phyloP scores from a whole-genome alignment of 2,888 invertebrate genomes.

The Hyposoter dolosus region DNA sequence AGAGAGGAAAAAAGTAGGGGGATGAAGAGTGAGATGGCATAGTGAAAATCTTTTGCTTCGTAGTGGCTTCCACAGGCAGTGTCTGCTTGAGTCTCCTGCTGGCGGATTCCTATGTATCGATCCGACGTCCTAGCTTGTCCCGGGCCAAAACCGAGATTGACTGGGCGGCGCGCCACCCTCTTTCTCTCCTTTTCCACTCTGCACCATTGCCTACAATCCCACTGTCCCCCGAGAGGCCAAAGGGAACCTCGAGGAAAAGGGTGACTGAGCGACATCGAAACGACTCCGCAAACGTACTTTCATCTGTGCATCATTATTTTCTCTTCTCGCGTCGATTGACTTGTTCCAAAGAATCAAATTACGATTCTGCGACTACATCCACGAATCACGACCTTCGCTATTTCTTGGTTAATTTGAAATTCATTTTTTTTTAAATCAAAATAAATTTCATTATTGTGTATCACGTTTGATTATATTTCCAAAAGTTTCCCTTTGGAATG shows the following conservation, averaged over 20 bases:
- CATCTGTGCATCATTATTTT: slow-evolving; percentile 32
- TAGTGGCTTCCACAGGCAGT: slow-evolving; percentile 50
- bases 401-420: background rate
- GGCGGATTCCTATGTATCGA: slow-evolving; percentile 69
- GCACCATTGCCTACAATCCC: slow-evolving; percentile 52
- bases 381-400: background rate
- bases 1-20: background rate
- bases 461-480: background rate
- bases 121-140: slow-evolving; percentile 68
- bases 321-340: slow-evolving; percentile 1
- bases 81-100: slow-evolving; percentile 57
- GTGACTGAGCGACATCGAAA: slow-evolving; percentile 49
- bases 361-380: background rate
- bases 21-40: slow-evolving; percentile 21
- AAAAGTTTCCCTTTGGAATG: background rate
- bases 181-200: slow-evolving; percentile 61
- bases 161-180: slow-evolving; percentile 67
- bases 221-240: slow-evolving; percentile 38
- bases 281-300: slow-evolving; percentile 31
- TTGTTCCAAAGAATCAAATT: background rate
- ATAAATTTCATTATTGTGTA: background rate
- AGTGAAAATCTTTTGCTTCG: slow-evolving; percentile 53
- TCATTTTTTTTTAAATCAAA: too few relatives aligned
- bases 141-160: slow-evolving; percentile 71
- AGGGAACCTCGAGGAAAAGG: slow-evolving; percentile 21